phyloP scores from a whole-genome alignment of 2,797 vertebrate genomes.

The Sandelia bainsii region DNA sequence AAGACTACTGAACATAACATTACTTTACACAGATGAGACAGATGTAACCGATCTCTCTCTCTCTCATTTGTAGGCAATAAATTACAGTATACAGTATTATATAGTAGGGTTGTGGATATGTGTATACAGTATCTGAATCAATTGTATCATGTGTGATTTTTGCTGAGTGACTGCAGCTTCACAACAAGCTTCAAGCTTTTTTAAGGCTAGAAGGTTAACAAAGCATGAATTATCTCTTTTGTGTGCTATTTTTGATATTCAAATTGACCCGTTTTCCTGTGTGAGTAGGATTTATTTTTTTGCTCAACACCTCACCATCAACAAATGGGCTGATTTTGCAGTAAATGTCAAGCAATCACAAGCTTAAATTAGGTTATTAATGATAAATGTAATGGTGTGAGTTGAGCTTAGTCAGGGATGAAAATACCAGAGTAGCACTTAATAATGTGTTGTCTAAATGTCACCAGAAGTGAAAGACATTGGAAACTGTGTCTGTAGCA shows the following conservation, averaged over 20 bases:
- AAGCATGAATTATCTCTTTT: constrained; percentile 33
- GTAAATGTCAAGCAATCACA: constrained; percentile 61
- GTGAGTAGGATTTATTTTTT: background rate
- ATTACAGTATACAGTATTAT: constrained; percentile 29
- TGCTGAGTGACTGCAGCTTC: constrained; percentile 1
- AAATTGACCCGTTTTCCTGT: constrained; percentile 34
- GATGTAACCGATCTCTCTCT: too few relatives aligned
- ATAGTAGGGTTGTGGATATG: constrained; percentile 14
- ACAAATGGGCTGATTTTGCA: constrained; percentile 32
- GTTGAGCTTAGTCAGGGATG: constrained; percentile 25
- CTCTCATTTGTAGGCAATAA: constrained; percentile 12
- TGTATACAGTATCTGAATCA: constrained; percentile 22
- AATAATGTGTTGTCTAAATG: constrained; percentile 58
- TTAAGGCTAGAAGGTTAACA: constrained; percentile 28
- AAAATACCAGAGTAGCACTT: constrained; percentile 40
- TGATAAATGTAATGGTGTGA: constrained; percentile 48
- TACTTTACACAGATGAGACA: too few relatives aligned
- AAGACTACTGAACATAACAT: too few relatives aligned
- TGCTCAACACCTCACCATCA: constrained; percentile 28
- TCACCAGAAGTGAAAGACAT: constrained; percentile 36
- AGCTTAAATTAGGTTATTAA: constrained; percentile 55
- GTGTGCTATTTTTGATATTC: constrained; percentile 31
- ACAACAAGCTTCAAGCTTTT: constrained; percentile 19
- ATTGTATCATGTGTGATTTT: constrained; percentile 10
- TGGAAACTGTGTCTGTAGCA: constrained; percentile 9